A percentile compares a stretch with the other conserved stretches of the same genome.
Conservation (phyloP, 2,797 vertebrate genomes). For the Hirundo rustica region DNA sequence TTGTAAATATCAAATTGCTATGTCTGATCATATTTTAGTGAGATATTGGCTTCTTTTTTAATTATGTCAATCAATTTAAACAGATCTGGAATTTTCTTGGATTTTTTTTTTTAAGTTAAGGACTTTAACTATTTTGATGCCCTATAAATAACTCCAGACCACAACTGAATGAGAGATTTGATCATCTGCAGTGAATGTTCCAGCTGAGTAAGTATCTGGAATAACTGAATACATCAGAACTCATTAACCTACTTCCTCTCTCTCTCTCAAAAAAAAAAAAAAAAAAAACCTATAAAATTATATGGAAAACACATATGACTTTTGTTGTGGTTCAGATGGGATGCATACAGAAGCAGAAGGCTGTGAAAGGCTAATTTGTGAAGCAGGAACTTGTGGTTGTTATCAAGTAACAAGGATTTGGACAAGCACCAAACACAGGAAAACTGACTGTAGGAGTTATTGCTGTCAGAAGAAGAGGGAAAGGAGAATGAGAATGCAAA, state of each 20-base stretch:
- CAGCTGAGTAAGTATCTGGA: conserved; percentile 33
- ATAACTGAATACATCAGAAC: conserved; percentile 38
- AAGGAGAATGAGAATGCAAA: not conserved
- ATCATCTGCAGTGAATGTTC: conserved; percentile 10
- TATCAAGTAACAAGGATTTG: not conserved
- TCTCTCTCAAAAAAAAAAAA: not conserved
- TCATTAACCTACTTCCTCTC: conserved; percentile 50
- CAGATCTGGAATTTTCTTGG: not conserved
- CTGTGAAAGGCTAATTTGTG: not conserved
- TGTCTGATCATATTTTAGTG: not conserved
- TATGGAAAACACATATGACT: not conserved
- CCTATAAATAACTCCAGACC: not conserved
- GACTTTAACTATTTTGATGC: not conserved
- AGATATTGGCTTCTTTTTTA: not conserved
- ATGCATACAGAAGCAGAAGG: not conserved
- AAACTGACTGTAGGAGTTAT: not conserved
- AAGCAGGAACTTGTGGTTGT: not conserved
- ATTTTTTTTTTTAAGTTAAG: not conserved
- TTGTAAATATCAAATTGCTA: not conserved
- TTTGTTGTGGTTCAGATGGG: not conserved
- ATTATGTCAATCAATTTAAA: not conserved
- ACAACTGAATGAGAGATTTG: conserved; percentile 10
- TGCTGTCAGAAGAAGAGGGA: not conserved
- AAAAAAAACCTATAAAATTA: not conserved
- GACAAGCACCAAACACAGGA: not conserved